phyloP scores from a whole-genome alignment of 2,888 invertebrate genomes.

The Papilio demoleus region DNA sequence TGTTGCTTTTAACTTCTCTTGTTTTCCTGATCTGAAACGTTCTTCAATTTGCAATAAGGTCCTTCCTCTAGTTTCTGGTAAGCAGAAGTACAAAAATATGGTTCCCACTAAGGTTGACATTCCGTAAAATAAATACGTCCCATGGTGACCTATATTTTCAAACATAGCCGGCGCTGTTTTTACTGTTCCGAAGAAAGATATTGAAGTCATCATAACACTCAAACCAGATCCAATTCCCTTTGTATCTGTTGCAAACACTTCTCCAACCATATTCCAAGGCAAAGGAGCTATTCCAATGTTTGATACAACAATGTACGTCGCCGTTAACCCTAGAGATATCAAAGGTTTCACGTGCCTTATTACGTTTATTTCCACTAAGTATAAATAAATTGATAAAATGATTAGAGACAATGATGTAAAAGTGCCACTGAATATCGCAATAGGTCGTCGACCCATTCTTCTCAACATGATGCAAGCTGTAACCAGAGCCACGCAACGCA shows the following conservation, averaged over 20 bases:
- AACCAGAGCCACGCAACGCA: conserved; percentile 84
- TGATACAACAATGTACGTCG: conserved; percentile 84
- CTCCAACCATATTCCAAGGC: conserved; percentile 90
- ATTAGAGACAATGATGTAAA: conserved; percentile 85
- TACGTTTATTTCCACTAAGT: conserved; percentile 58
- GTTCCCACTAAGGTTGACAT: conserved; percentile 84
- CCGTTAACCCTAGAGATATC: conserved; percentile 78
- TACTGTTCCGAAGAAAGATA: conserved; percentile 87
- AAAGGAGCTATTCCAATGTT: conserved; percentile 85
- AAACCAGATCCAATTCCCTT: conserved; percentile 88
- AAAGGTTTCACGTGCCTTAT: conserved; percentile 62
- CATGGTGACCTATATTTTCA: conserved; percentile 79
- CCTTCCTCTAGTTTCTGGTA: conserved; percentile 88
- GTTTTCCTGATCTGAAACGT: conserved; percentile 71
- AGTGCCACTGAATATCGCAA: conserved; percentile 85
- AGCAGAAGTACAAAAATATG: conserved; percentile 81
- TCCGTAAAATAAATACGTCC: conserved; percentile 86
- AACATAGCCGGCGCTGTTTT: conserved; percentile 87
- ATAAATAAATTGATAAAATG: conserved; percentile 77
- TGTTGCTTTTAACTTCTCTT: conserved; percentile 51
- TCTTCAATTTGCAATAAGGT: conserved; percentile 87
- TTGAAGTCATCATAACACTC: conserved; percentile 85
- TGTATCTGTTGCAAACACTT: conserved; percentile 86
- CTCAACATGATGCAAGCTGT: conserved; percentile 85
- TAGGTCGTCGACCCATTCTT: conserved; percentile 84